Evolutionary conservation across 2,113 vertebrate species (phyloP).

Genomic region (Apodemus sylvaticus): DNA sequence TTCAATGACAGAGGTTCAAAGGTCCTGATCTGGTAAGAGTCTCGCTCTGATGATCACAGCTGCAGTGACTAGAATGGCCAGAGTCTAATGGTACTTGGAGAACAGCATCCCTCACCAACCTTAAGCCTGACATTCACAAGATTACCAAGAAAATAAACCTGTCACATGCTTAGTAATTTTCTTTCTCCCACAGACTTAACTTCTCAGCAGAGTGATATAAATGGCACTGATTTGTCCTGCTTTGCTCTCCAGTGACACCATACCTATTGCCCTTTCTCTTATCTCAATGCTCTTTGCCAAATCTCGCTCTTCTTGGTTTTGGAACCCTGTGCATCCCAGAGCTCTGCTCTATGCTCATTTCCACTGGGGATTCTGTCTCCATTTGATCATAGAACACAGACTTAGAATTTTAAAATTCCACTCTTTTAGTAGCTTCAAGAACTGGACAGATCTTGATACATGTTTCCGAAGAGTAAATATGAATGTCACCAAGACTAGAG

Average conservation of each 20-base stretch:
- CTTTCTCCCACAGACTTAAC: background rate
- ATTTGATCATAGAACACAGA: background rate
- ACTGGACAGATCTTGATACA: background rate
- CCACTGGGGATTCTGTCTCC: background rate
- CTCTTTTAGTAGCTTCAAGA: background rate
- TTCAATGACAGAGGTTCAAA: background rate
- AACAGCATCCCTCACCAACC: background rate
- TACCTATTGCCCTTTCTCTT: background rate
- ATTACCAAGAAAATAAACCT: background rate
- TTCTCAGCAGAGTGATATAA: background rate
- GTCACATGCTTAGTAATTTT: background rate
- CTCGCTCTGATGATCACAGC: background rate
- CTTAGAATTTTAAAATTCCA: constrained; percentile 18
- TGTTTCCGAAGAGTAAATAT: background rate
- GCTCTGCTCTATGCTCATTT: background rate
- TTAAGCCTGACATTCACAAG: background rate
- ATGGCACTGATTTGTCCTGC: background rate
- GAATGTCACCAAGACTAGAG: background rate
- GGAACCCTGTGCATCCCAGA: background rate
- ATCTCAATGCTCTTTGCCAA: background rate
- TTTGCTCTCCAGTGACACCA: background rate
- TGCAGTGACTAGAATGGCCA: background rate
- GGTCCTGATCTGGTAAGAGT: background rate
- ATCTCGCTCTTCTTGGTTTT: background rate
- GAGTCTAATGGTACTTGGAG: background rate